These are phyloP conservation scores for Phyllopteryx taeniolatus DNA, from an alignment of 2,113 vertebrate species.

Conservation along the genomic window DNA sequence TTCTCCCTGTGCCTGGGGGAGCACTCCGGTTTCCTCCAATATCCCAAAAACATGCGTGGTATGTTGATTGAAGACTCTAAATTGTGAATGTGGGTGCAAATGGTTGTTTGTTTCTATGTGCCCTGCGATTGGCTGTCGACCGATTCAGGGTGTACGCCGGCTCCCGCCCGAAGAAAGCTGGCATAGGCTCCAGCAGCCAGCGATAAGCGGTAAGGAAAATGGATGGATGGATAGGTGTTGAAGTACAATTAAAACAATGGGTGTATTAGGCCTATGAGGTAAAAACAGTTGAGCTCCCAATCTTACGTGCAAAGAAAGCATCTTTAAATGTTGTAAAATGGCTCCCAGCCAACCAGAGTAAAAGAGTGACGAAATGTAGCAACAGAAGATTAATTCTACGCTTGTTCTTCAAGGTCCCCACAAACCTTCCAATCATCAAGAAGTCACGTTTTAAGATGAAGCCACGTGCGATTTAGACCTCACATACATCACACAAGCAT, in stretches of 20 bases:
- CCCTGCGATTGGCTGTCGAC: too few relatives aligned
- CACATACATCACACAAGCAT: constrained; percentile 16
- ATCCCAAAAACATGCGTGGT: too few relatives aligned
- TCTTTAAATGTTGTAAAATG: constrained; percentile 53
- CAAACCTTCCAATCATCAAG: constrained; percentile 11
- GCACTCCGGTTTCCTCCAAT: too few relatives aligned
- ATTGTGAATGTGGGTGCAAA: too few relatives aligned
- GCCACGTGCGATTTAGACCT: constrained; percentile 2
- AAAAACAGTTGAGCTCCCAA: neutral
- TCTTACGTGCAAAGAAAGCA: constrained; percentile 22
- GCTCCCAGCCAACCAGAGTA: constrained; percentile 31
- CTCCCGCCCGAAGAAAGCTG: too few relatives aligned
- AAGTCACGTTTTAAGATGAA: constrained; percentile 15
- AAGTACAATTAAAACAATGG: neutral
- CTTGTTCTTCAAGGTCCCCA: constrained; percentile 33
- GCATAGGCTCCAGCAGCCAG: too few relatives aligned
- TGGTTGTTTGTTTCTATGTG: too few relatives aligned
- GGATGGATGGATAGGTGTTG: neutral
- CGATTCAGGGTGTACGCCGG: too few relatives aligned
- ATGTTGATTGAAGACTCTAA: too few relatives aligned
- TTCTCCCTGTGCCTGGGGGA: too few relatives aligned
- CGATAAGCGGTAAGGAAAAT: too few relatives aligned
- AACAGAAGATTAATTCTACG: constrained; percentile 42
- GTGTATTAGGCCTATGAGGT: neutral
- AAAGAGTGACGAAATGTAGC: constrained; percentile 49